Evolutionary conservation across 2,797 vertebrate species (phyloP), one percentile per base, ranked within the genome.

Genomic region (Helostoma temminkii): DNA sequence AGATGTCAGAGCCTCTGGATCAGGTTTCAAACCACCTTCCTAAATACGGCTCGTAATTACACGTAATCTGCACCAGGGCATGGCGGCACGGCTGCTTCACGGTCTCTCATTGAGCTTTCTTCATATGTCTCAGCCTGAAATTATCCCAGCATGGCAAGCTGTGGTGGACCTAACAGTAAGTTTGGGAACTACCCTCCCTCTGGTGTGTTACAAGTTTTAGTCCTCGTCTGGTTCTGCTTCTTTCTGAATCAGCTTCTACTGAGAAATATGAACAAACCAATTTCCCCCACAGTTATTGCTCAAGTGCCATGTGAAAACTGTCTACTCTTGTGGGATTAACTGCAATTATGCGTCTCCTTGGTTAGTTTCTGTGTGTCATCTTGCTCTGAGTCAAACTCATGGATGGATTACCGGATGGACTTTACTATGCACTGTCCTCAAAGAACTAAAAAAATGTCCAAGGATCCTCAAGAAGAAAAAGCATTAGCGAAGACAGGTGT

Each of bases 91-190:
- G 60, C 66, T 62, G 65, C 60, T 58, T 71, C 49, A 30, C 28
- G 60, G 84, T 84, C 85, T 88, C 71, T 88, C 78, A 91, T 90
- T 92, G 72, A 77, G 78, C 88, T 78, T 87, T 84, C 80, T 81
- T 53, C n/a, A 50, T 74, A 59, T 50, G 75, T 46, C 71, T 58
- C 18, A 60, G 54, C 63, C 85, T 82, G 61, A 91, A 90, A 91
- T 91, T 64, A 89, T 64, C 83, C 72, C 78, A 84, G 62, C 79
- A 71, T 77, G 66, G 58, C 47, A 52, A 67, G 34, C 28, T 18
- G 9, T 11, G 43, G 26, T 22, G 26, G 36, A 54, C 53, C 61
- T 42, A 45, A n/a, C 4, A 57, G 76, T 10, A 10, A 46, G 18
- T 11, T 56, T 46, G 68, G 28, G 66, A 74, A 61, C 11, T n/a